These are phyloP conservation scores for Cryptotermes secundus DNA, from an alignment of 1,140 invertebrate genomes.

Conservation along the genomic window DNA sequence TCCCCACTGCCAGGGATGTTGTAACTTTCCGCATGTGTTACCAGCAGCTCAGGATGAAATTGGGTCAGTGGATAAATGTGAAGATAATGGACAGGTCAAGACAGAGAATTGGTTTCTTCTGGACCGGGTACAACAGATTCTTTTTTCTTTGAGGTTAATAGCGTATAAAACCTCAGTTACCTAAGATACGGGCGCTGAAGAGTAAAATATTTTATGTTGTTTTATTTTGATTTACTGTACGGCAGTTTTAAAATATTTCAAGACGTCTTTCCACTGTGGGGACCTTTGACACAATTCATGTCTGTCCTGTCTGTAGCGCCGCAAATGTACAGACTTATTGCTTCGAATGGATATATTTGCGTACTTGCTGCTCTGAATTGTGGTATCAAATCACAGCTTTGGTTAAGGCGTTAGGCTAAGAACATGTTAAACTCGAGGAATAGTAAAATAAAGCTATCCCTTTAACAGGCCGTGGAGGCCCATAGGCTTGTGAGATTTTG, in stretches of 20 bases:
- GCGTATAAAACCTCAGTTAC: not conserved
- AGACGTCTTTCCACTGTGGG: no score
- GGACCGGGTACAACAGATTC: not conserved
- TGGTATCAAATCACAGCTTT: no score
- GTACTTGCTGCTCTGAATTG: no score
- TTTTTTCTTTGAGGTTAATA: not conserved
- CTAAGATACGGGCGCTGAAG: not conserved
- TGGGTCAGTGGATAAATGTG: not conserved
- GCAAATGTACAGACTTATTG: no score
- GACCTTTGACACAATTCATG: no score
- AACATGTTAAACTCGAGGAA: no score
- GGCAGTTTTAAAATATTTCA: not conserved
- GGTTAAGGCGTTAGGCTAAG: no score
- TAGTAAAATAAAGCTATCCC: no score
- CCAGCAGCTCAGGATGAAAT: not conserved
- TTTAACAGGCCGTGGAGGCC: no score
- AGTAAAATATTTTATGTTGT: not conserved
- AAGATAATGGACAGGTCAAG: not conserved
- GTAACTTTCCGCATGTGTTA: not conserved
- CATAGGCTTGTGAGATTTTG: no score
- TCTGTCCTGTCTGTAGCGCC: no score
- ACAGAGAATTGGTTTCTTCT: not conserved
- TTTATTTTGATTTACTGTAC: not conserved
- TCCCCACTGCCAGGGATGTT: not conserved
- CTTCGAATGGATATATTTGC: no score